Conservation (phyloP, 2,113 vertebrate species). For the Bubo scandiacus region DNA sequence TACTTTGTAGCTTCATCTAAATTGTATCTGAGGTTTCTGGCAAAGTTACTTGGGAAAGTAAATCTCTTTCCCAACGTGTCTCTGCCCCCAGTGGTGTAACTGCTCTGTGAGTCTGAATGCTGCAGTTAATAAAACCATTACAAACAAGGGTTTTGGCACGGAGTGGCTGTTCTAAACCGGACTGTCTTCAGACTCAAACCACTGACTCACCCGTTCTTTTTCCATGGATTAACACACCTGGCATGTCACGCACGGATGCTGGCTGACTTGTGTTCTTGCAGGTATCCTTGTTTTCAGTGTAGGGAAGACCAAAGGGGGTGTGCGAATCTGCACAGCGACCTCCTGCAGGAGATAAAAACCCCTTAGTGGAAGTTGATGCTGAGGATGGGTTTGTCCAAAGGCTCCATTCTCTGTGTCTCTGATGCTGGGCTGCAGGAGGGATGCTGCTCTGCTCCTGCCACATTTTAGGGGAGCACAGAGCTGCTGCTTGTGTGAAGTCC, state of each 20-base stretch:
- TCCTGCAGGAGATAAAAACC: not conserved
- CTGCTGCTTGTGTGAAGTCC: not conserved
- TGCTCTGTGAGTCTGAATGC: not conserved
- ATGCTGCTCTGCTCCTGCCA: not conserved
- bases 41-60: slow-evolving; percentile 28
- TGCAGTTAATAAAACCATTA: slow-evolving; percentile 34
- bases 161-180: not conserved
- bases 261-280: not conserved
- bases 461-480: rapidly evolving
- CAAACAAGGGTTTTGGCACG: not conserved
- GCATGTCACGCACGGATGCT: not conserved
- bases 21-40: slow-evolving; percentile 27
- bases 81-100: slow-evolving; percentile 6
- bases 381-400: not conserved
- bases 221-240: slow-evolving; percentile 12
- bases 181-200: not conserved
- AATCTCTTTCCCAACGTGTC: not conserved
- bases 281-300: not conserved
- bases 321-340: not conserved
- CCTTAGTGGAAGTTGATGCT: not conserved
- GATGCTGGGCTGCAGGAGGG: not conserved
- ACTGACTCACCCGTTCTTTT: slow-evolving; percentile 28
- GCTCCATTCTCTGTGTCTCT: rapidly evolving
- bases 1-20: slow-evolving; percentile 45
- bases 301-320: rapidly evolving